Evolutionary conservation across 2,113 vertebrate species (phyloP), one percentile per base, ranked within the genome.

Genomic region (Malurus alboscapulatus): DNA sequence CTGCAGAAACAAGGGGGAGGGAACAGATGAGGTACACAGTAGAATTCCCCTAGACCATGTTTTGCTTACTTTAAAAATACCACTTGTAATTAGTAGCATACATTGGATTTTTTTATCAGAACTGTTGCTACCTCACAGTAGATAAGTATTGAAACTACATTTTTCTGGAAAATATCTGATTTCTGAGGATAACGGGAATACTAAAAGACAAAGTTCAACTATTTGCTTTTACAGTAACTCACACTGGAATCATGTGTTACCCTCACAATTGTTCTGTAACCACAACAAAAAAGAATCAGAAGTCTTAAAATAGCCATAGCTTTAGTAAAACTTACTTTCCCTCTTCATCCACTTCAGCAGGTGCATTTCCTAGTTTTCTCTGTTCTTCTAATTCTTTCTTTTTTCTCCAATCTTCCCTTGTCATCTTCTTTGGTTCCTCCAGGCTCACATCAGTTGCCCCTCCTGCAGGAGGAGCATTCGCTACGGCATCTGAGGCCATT

Each of bases 311-410:
- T 3, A 54, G 17, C 6, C 8, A 3, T 0, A 17, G 8, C 13
- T 53, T 34, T n/a, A 79, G 18, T 7, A 34, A 47, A 36, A 97
- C 99, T 96, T 96, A 99, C 99, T 99, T 99, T 89, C 99, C 99
- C 95, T 99, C 99, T 95, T 99, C 99, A 73, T 99, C 99, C 68
- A 99, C 99, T 95, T 99, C 99, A 87, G 99, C 99, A 27, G 99
- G 99, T 19, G 99, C 99, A 92, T 99, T 99, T 88, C 99, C 99
- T 50, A 99, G 93, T 81, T 99, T 99, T 58, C 99, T 98, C 94
- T 99, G 99, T 76, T 99, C 99, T 97, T 99, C 99, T 53, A 99
- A 91, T 66, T 99, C 99, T 75, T 99, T 99, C 96, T 99, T 99
- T 95, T 99, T 99, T 89, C 99, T 99, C 99, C 99, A 99, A 81